Percentiles rank a stretch among this genome's conserved stretches.
Conservation (phyloP, 1,140 invertebrate genomes). For the Oedothorax gibbosus region DNA sequence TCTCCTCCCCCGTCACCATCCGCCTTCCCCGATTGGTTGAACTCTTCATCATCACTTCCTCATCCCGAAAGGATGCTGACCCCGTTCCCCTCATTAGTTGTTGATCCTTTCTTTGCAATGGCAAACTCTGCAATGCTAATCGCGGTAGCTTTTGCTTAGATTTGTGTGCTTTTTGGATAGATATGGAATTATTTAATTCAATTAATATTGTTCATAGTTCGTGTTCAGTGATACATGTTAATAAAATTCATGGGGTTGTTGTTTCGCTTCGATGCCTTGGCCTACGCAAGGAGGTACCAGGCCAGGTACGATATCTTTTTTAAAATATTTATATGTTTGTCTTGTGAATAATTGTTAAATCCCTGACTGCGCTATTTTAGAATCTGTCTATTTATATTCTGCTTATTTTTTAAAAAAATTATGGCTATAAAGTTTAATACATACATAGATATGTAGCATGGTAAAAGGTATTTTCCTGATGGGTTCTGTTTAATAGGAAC, state of each 20-base stretch:
- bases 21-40: constrained; percentile 26
- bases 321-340: background rate
- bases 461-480: too few species aligned
- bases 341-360: too few species aligned
- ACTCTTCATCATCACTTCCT: constrained; percentile 34
- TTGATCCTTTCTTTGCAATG: constrained; percentile 8
- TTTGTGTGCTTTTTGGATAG: background rate
- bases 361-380: background rate
- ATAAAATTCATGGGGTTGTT: constrained; percentile 30
- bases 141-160: constrained; percentile 13
- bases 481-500: too few species aligned
- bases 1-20: background rate
- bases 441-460: too few species aligned
- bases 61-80: constrained; percentile 51
- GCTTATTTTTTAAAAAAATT: background rate
- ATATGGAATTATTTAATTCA: constrained; percentile 1
- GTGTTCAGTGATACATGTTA: background rate
- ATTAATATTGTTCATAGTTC: constrained; percentile 10
- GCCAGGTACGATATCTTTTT: constrained; percentile 18
- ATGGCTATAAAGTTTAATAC: too few species aligned
- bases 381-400: background rate
- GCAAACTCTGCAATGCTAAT: constrained; percentile 14
- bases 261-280: constrained; percentile 41
- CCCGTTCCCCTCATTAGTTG: constrained; percentile 31
- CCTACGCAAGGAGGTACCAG: constrained; percentile 19